phyloP scores from a whole-genome alignment of 2,113 vertebrate species.

The Elephantulus edwardii region DNA sequence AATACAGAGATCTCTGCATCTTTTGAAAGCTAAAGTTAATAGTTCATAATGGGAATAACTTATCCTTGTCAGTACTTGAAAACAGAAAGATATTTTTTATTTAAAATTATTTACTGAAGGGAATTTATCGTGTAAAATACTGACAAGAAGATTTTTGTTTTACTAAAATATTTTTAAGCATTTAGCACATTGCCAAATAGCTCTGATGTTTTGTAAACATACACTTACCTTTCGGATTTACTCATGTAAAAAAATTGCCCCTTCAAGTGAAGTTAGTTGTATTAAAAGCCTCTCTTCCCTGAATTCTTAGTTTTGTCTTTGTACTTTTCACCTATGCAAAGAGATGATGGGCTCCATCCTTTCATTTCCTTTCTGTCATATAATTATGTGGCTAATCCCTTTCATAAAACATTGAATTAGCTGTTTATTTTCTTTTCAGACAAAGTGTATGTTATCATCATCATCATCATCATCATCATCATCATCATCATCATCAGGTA shows the following conservation, averaged over 20 bases:
- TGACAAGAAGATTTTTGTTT: background rate
- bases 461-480: background rate
- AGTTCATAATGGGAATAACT: background rate
- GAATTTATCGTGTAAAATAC: background rate
- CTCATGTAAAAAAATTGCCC: slow-evolving; percentile 41
- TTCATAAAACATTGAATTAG: slow-evolving; percentile 57
- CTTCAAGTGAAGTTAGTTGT: slow-evolving; percentile 39
- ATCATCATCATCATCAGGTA: slow-evolving; percentile 1
- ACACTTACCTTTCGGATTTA: slow-evolving; percentile 28
- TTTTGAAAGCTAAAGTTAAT: slow-evolving; percentile 8
- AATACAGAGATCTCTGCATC: background rate
- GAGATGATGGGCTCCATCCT: slow-evolving; percentile 43
- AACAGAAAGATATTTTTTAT: background rate
- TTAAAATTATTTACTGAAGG: background rate
- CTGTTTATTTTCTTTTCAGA: slow-evolving; percentile 67
- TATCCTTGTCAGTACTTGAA: background rate
- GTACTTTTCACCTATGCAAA: slow-evolving; percentile 12
- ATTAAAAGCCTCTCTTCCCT: background rate
- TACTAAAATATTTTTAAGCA: background rate
- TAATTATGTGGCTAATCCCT: slow-evolving; percentile 71
- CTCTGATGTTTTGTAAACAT: background rate
- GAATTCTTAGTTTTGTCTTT: slow-evolving; percentile 56
- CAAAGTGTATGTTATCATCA: slow-evolving; percentile 35
- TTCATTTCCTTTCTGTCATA: slow-evolving; percentile 10
- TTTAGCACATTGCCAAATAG: background rate